These are phyloP conservation scores for Corythucha ciliata DNA, from an alignment of 2,888 invertebrate species.

Conservation along the genomic window DNA sequence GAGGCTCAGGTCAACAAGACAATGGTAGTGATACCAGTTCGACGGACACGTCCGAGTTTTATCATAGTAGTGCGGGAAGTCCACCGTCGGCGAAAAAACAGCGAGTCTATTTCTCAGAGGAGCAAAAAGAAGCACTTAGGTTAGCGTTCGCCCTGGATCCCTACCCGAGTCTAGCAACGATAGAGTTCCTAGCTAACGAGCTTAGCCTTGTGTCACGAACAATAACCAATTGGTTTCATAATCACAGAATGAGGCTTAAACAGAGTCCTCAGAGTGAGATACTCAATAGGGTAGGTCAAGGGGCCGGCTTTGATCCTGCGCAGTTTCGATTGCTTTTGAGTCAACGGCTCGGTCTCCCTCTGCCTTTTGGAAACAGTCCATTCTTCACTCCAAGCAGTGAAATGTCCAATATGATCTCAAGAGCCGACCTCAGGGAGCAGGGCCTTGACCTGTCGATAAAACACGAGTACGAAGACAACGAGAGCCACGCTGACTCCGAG, in stretches of 20 bases:
- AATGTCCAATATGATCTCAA: conserved; percentile 61
- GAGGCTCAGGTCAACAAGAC: conserved; percentile 72
- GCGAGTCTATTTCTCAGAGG: conserved; percentile 94
- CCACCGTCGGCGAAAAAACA: conserved; percentile 86
- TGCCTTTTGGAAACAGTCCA: conserved; percentile 60
- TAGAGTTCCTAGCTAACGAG: conserved; percentile 88
- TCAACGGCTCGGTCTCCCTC: conserved; percentile 73
- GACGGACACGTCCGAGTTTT: conserved; percentile 80
- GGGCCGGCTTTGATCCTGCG: conserved; percentile 76
- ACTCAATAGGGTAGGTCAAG: conserved; percentile 33
- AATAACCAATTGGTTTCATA: conserved; percentile 99
- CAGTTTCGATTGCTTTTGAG: conserved; percentile 81
- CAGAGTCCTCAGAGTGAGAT: conserved; percentile 70
- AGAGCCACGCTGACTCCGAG: conserved; percentile 43
- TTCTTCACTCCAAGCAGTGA: conserved; percentile 63
- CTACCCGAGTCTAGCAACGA: conserved; percentile 92
- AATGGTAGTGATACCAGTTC: conserved; percentile 82
- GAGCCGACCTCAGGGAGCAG: conserved; percentile 56
- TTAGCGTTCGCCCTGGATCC: conserved; percentile 93
- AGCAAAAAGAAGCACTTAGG: conserved; percentile 92
- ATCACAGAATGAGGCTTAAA: conserved; percentile 96
- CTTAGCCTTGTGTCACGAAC: conserved; percentile 86
- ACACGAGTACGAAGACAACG: conserved; percentile 70
- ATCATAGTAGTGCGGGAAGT: conserved; percentile 73
- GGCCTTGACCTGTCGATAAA: conserved; percentile 77